Base-by-base conservation (phyloP, 2,797 vertebrate species). In the Petrocephalus schoutedeni region DNA sequence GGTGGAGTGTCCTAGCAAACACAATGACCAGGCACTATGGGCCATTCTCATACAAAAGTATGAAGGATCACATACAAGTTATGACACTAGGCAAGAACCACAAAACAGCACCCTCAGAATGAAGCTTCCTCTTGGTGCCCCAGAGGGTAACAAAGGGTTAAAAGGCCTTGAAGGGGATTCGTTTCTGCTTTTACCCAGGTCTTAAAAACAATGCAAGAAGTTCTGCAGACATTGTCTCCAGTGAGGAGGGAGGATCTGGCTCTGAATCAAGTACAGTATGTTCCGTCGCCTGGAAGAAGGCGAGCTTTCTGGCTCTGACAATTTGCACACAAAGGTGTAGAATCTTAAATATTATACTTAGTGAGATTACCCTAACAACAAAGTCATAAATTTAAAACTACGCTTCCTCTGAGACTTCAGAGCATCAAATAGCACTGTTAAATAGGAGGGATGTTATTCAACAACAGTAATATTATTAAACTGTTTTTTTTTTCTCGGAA, bases 151-250 rank as follows among this genome's bases (percentile, higher is more conserved):
- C 14, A 45, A 77, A 77, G 71, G 71, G 77, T 41, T 53, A 71
- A 21, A 53, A 57, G 64, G 28, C 57, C 4, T 80, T 4, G 56
- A 61, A 87, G 88, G 14, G 86, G 41, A 89, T 87, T 87, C 56
- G 41, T 57, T 21, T 67, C 41, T 41, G 36, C 87, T 89, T 85
- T 51, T 84, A 88, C 88, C 86, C 16, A 59, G 87, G 45, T 57
- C 67, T 90, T 82, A 77, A 88, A 90, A 61, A 88, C 77, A 89
- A 51, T 21, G 86, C 67, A n/a, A 85, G 85, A 89, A 84, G 87
- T 83, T 89, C 58, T 87, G 87, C 67, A 77, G 59, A 54, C 67
- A 53, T 53, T 16, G 88, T 87, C 61, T 87, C 71, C 36, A 8
- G 80, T 51, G 58, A 59, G 28, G 77, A 85, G 56, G 86, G 86